phyloP scores from a whole-genome alignment of 2,888 invertebrate species.

The Cheilosia impressa region DNA sequence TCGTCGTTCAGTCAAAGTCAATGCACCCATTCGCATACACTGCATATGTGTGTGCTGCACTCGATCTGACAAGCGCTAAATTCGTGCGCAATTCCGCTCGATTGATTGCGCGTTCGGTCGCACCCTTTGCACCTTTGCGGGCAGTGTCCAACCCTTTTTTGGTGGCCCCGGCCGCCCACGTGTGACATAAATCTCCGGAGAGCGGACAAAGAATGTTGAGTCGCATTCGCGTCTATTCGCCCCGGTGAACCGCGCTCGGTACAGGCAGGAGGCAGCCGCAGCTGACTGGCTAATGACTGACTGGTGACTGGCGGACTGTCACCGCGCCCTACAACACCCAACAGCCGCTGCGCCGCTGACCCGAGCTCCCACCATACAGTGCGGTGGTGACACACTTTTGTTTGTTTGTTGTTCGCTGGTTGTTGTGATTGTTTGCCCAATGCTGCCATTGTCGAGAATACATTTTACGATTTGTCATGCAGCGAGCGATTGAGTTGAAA shows the following conservation, averaged over 20 bases:
- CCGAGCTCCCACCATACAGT: slow-evolving; percentile 24
- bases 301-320: slow-evolving; percentile 65
- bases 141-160: slow-evolving; percentile 72
- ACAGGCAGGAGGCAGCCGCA: slow-evolving; percentile 62
- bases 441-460: slow-evolving; percentile 64
- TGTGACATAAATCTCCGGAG: slow-evolving; percentile 67
- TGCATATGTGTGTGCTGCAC: not conserved
- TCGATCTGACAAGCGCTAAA: slow-evolving; percentile 71
- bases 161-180: slow-evolving; percentile 66
- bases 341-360: slow-evolving; percentile 56
- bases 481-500: slow-evolving; percentile 74
- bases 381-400: slow-evolving; percentile 71
- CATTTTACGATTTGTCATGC: slow-evolving; percentile 74
- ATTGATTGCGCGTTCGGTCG: slow-evolving; percentile 65
- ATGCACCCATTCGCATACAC: slow-evolving; percentile 45
- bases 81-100: slow-evolving; percentile 73
- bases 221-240: slow-evolving; percentile 50
- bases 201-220: slow-evolving; percentile 62
- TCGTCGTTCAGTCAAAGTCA: slow-evolving; percentile 69
- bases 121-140: slow-evolving; percentile 62
- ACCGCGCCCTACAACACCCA: slow-evolving; percentile 71
- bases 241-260: slow-evolving; percentile 51
- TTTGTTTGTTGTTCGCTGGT: slow-evolving; percentile 70
- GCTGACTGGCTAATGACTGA: slow-evolving; percentile 63
- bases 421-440: slow-evolving; percentile 70